Base-by-base conservation (phyloP, 2,888 invertebrate genomes). In the Gymnosoma rotundatum region DNA sequence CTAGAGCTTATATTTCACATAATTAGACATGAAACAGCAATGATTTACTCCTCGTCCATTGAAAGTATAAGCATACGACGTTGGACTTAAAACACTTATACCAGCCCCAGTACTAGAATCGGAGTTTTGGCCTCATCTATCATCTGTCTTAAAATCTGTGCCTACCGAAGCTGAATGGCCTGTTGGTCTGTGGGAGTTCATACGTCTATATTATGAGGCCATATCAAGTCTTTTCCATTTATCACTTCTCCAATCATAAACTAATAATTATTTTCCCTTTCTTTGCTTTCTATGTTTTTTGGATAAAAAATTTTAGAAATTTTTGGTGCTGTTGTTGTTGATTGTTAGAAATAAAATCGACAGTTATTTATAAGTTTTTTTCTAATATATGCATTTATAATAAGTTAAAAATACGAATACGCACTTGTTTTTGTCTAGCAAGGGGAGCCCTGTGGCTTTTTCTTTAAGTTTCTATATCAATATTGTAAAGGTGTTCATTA, bases 371-470 rank as follows among this genome's bases (percentile, higher is more conserved):
- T 25, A 10, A 21, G 12, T 18, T 75, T 10, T 16, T 56, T 45
- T 56, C 9, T 14, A 67, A 60, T 67, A 42, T 4, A 20, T 66
- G 54, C 61, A 69, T 70, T 61, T 61, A 70, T 54, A 66, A 50
- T 18, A 25, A 60, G 38, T 36, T 32, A 18, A n/a, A 42, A 42
- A 36, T 45, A 16, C 67, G n/a, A 54, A 16, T 56, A 69, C 32
- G 48, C 52, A 54, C 52, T 56, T 10, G 61, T 52, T 0, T 14
- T 10, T 48, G 14, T 52, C 63, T 32, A 32, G 25, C 36, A 78
- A 52, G 20, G 56, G 25, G 60, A 38, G 48, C 52, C 25, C 42
- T 12, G 32, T 50, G 61, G 38, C 36, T 60, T 12, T 42, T 42
- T 42, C 7, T 50, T 50, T 20, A 14, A 20, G 52, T 48, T 66